A percentile compares a stretch with the other conserved stretches of the same genome.
Conservation (phyloP, 2,113 vertebrate species). For the Leptocoma aspasia region DNA sequence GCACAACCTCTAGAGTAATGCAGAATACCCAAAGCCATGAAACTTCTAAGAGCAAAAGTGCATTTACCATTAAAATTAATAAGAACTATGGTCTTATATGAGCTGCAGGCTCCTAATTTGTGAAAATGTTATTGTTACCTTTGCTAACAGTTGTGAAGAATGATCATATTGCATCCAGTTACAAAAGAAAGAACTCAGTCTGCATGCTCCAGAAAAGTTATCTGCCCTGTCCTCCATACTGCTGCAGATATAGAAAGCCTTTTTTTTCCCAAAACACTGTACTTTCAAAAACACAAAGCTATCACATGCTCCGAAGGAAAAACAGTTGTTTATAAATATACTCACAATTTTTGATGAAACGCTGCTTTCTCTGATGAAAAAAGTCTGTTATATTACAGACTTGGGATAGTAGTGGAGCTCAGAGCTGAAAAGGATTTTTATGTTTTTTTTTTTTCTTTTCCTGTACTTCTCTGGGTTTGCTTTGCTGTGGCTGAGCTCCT, state of each 20-base stretch:
- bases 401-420: background rate
- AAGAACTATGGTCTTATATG: background rate
- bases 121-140: background rate
- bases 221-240: background rate
- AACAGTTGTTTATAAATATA: background rate
- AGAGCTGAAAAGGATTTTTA: background rate
- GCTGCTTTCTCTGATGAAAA: background rate
- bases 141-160: background rate
- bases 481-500: constrained; percentile 24
- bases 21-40: background rate
- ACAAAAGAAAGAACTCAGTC: background rate
- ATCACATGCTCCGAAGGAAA: background rate
- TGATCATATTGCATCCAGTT: background rate
- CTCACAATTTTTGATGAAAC: constrained; percentile 35
- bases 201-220: background rate
- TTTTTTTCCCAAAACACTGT: background rate
- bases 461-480: background rate
- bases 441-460: background rate
- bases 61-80: background rate
- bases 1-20: background rate
- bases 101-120: background rate
- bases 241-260: background rate
- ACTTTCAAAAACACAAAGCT: background rate
- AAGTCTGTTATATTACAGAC: background rate
- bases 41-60: background rate